These are phyloP conservation scores for Brachionus paranguensis DNA, from an alignment of 1,140 invertebrate genomes.

Conservation along the genomic window DNA sequence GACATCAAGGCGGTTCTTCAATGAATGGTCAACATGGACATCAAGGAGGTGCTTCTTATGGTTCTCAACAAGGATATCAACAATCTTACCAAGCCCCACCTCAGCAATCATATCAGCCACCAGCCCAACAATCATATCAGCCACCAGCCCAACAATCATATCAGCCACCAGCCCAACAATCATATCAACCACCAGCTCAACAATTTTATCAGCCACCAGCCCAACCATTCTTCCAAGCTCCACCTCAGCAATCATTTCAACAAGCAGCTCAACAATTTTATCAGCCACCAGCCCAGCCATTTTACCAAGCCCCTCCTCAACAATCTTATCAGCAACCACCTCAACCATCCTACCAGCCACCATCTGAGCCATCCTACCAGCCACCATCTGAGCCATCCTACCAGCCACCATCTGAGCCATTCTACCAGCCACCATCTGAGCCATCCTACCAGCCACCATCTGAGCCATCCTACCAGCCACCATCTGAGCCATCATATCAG, in stretches of 20 bases:
- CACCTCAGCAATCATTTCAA: background rate
- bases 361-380: background rate
- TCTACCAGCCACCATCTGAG: background rate
- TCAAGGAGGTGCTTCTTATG: background rate
- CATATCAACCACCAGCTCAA: background rate
- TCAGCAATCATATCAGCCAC: background rate
- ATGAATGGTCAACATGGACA: background rate
- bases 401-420: background rate
- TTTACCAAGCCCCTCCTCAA: background rate
- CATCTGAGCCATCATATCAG: background rate
- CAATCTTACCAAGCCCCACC: background rate
- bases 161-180: background rate
- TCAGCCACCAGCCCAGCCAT: background rate
- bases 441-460: background rate
- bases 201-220: background rate
- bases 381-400: background rate
- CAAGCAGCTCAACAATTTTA: background rate
- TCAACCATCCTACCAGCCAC: background rate
- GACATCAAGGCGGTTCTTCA: background rate
- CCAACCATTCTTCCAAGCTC: background rate
- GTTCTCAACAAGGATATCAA: background rate
- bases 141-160: background rate
- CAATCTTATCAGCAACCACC: background rate
- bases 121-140: background rate
- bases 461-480: background rate